Evolutionary conservation across 2,888 invertebrate genomes (phyloP).

Genomic region (Dynastes grantii): DNA sequence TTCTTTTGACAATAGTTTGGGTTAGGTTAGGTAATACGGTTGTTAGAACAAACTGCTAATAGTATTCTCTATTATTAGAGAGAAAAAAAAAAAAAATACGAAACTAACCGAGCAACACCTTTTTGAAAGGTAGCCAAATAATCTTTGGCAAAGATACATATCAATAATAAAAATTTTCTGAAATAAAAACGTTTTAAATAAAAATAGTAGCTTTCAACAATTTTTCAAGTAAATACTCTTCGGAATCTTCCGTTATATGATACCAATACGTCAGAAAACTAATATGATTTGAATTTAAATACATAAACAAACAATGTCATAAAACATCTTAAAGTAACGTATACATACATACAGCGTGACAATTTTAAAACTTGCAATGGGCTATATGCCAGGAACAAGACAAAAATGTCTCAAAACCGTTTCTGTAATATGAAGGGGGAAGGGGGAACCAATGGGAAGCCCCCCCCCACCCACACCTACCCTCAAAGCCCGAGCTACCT

Average conservation of each 20-base stretch:
- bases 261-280: background rate
- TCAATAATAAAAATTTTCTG: background rate
- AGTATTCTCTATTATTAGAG: background rate
- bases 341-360: too few species aligned
- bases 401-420: too few species aligned
- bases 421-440: too few species aligned
- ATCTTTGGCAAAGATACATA: background rate
- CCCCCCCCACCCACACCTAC: too few species aligned
- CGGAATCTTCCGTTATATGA: background rate
- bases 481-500: too few species aligned
- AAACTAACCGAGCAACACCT: background rate
- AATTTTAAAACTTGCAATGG: too few species aligned
- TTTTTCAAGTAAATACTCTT: constrained; percentile 10
- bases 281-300: too few species aligned
- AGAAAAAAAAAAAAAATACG: background rate
- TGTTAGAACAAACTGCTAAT: background rate
- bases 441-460: too few species aligned
- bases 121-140: background rate
- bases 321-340: too few species aligned
- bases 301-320: too few species aligned
- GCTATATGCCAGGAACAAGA: too few species aligned
- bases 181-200: background rate
- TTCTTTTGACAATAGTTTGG: constrained; percentile 15
- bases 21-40: background rate
- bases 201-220: background rate